These are phyloP conservation scores for Megaceryle maxima DNA, from an alignment of 2,113 vertebrate genomes.

Conservation along the genomic window DNA sequence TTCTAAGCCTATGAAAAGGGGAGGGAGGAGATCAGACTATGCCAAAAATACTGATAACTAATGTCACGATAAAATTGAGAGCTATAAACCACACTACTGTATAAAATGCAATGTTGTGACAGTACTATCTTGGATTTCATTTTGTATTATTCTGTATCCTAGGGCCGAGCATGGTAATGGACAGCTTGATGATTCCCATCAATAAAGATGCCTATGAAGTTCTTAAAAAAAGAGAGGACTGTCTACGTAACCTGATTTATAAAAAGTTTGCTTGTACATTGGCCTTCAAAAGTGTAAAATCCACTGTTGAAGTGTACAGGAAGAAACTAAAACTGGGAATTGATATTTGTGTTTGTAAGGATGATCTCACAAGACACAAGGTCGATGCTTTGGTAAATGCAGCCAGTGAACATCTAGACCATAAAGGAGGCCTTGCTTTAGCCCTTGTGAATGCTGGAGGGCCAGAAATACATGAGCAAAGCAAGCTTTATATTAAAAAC, in stretches of 20 bases:
- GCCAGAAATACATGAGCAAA: constrained; percentile 65
- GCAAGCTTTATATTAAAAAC: not conserved
- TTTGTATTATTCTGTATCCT: constrained; percentile 34
- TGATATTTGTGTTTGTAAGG: constrained; percentile 83
- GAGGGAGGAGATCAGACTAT: not conserved
- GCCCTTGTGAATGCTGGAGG: constrained; percentile 81
- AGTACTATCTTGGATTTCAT: not conserved
- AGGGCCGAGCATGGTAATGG: constrained; percentile 2
- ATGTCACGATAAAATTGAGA: not conserved
- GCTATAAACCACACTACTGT: not conserved
- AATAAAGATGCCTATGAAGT: not conserved
- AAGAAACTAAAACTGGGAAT: constrained; percentile 15
- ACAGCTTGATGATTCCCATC: constrained; percentile 39
- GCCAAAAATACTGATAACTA: not conserved
- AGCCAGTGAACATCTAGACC: constrained; percentile 76
- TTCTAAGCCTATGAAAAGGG: not conserved
- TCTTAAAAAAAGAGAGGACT: constrained; percentile 61
- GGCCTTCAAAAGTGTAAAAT: constrained; percentile 9
- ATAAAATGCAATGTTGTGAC: not conserved
- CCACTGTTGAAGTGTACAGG: constrained; percentile 57
- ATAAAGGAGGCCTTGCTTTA: constrained; percentile 79
- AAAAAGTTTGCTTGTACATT: constrained; percentile 77
- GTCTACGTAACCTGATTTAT: constrained; percentile 51
- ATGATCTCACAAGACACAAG: constrained; percentile 78
- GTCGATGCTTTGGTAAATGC: constrained; percentile 87